phyloP scores from a whole-genome alignment of 2,113 vertebrate species.

The Centropus unirufus region DNA sequence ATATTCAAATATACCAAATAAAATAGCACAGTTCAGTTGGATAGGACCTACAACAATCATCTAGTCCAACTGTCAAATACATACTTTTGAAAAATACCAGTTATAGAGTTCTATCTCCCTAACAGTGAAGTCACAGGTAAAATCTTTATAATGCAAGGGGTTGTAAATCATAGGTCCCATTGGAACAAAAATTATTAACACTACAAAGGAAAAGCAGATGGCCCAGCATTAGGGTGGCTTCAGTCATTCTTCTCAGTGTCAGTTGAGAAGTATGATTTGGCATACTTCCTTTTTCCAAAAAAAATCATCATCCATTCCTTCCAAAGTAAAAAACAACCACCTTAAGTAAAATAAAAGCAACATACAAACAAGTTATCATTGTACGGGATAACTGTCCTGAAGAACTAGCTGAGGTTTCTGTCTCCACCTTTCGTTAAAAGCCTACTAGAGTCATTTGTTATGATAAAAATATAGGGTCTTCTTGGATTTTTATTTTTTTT shows the following conservation, averaged over 20 bases:
- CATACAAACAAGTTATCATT: rapidly evolving
- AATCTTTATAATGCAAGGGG: rapidly evolving
- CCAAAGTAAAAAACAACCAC: not conserved
- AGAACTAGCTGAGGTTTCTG: not conserved
- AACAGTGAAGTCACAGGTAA: not conserved
- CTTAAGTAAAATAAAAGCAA: not conserved
- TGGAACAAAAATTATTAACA: not conserved
- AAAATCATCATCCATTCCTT: not conserved
- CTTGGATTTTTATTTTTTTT: not conserved
- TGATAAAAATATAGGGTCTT: not conserved
- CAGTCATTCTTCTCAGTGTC: not conserved
- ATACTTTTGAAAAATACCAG: not conserved
- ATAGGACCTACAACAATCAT: not conserved
- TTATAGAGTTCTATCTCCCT: rapidly evolving
- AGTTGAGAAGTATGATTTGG: not conserved
- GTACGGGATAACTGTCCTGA: not conserved
- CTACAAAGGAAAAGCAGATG: not conserved
- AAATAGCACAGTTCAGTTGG: not conserved
- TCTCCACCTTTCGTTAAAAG: not conserved
- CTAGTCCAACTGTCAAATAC: not conserved
- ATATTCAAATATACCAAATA: not conserved
- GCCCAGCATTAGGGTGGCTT: not conserved
- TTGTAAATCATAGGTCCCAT: rapidly evolving
- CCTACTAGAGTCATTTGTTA: not conserved
- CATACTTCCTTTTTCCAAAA: not conserved